A percentile compares a stretch with the other conserved stretches of the same genome.
Conservation (phyloP, 2,113 vertebrate species). For the Siniperca knerii region DNA sequence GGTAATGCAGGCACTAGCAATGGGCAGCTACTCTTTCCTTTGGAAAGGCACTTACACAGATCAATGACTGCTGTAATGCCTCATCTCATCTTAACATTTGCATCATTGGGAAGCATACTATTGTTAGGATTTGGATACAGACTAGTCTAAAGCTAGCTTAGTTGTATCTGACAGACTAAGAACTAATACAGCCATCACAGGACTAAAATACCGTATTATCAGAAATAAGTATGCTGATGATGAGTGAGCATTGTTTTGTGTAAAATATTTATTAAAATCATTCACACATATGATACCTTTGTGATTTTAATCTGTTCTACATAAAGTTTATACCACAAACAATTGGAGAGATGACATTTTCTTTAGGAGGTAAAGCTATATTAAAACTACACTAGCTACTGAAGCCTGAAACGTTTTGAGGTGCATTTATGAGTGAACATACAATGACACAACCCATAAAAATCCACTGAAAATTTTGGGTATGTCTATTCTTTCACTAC, state of each 20-base stretch:
- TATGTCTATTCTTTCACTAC: neutral
- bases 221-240: neutral
- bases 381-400: neutral
- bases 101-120: constrained; percentile 57
- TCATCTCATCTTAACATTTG: constrained; percentile 59
- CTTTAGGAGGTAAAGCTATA: neutral
- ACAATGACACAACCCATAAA: neutral
- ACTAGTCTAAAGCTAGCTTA: constrained; percentile 34
- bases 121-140: constrained; percentile 46
- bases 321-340: neutral
- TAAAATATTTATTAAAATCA: neutral
- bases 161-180: neutral
- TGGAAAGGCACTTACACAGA: constrained; percentile 82
- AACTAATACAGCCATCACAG: neutral
- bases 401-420: neutral
- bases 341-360: neutral
- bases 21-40: constrained; percentile 65
- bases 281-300: neutral
- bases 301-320: neutral
- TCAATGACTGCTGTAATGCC: constrained; percentile 76
- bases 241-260: neutral
- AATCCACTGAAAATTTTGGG: neutral
- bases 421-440: neutral
- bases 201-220: neutral
- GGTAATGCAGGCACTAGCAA: constrained; percentile 70